Evolutionary conservation across 2,113 vertebrate genomes (phyloP), one percentile per base, ranked within the genome.

Genomic region (Lycaon pictus): DNA sequence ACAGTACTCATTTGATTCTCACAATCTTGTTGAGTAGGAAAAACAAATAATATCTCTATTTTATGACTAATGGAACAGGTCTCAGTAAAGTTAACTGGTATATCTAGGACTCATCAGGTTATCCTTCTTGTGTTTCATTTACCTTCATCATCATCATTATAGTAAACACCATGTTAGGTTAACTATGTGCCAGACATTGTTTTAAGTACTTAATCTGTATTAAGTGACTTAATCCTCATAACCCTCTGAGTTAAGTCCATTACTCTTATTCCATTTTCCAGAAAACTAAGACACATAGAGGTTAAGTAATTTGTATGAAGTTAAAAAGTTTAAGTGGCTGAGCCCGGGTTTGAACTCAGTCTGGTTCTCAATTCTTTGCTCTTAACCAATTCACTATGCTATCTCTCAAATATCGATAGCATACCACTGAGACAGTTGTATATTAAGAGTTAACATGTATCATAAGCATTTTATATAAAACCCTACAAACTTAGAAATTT

Each of bases 51-150:
- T 15, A 77, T 22, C 9, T 11, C 22, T 94, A 17, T 83, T 84
- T 83, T 53, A 53, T 27, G 23, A 94, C 69, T 62, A 83, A 80
- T 71, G 53, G 85, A 74, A 86, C 3, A 3, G 53, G 35, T 55
- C 87, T 91, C 53, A 37, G 27, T 37, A 32, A 93, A 63, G 55
- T 81, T 84, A 89, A 81, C 71, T 90, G 56, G n/a, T 43, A 93
- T 27, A 74, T 43, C 13, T 27, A 79, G 27, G 69, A 91, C 53
- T 62, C 35, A 11, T n/a, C 35, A 89, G 37, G 60, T 82, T 53
- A 74, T n/a, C 55, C 51, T 88, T 88, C 71, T 69, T 71, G 58
- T 60, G 27, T 35, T 87, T 62, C 51, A 80, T 65, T 63, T 93
- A 51, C 56, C 56, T 89, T 35, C 48, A 55, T 90, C 43, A 72